phyloP scores from a whole-genome alignment of 2,113 vertebrate species.

The Callorhinus ursinus region DNA sequence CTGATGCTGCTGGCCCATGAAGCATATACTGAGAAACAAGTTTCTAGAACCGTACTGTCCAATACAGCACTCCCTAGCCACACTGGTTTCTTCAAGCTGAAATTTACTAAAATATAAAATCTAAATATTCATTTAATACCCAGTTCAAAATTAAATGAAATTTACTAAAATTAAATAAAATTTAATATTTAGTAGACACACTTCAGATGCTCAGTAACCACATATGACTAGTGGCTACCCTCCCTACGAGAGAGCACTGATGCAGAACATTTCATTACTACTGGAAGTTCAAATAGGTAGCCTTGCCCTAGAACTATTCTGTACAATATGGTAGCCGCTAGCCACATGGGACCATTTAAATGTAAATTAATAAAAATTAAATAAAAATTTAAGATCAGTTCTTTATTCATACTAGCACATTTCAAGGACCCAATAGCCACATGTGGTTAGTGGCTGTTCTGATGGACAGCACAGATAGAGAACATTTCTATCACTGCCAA shows the following conservation, averaged over 20 bases:
- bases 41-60: background rate
- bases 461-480: no score
- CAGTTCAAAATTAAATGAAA: background rate
- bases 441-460: background rate
- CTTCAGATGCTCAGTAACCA: background rate
- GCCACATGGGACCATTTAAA: background rate
- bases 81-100: background rate
- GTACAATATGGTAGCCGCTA: background rate
- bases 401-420: background rate
- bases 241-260: no score
- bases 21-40: background rate
- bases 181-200: background rate
- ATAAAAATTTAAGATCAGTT: background rate
- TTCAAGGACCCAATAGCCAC: background rate
- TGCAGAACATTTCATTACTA: background rate
- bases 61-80: background rate
- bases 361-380: background rate
- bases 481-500: background rate
- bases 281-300: background rate
- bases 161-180: background rate
- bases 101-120: background rate
- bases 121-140: background rate
- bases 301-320: background rate
- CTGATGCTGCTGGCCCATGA: background rate
- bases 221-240: fast-evolving